phyloP scores from a whole-genome alignment of 2,888 invertebrate genomes.

The Stegana nigrithorax region DNA sequence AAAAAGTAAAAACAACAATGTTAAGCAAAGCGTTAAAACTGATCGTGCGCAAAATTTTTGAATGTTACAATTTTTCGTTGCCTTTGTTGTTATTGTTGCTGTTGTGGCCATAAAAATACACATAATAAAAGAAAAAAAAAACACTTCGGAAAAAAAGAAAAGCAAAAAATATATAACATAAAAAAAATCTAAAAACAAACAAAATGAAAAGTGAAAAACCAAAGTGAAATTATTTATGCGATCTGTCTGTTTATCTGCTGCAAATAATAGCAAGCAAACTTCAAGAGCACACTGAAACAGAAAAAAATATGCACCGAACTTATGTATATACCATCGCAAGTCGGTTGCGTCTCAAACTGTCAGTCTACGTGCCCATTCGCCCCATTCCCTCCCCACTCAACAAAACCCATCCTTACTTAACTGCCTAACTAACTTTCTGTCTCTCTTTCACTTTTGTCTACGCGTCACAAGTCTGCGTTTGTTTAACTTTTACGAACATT shows the following conservation, averaged over 20 bases:
- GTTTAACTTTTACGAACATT: not conserved
- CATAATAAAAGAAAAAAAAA: constrained; percentile 58
- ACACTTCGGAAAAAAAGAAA: constrained; percentile 12
- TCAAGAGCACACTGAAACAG: too few species aligned
- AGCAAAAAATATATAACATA: not conserved
- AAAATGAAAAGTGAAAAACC: constrained; percentile 38
- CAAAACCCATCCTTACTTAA: not conserved
- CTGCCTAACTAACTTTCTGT: not conserved
- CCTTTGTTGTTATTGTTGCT: constrained; percentile 6
- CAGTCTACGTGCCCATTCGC: not conserved
- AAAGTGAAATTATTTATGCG: constrained; percentile 49
- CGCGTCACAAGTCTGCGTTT: not conserved
- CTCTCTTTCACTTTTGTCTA: not conserved
- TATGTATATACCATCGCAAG: too few species aligned
- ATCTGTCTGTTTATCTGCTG: not conserved
- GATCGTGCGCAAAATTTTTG: constrained; percentile 60
- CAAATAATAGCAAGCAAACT: not conserved
- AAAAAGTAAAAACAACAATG: not conserved
- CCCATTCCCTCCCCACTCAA: not conserved
- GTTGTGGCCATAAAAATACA: not conserved
- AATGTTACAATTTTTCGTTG: constrained; percentile 39
- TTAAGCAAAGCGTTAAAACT: constrained; percentile 56
- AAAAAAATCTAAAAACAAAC: not conserved
- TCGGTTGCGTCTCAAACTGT: too few species aligned
- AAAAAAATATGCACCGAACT: not conserved